phyloP scores from a whole-genome alignment of 2,113 vertebrate species.

The Rostratula benghalensis region DNA sequence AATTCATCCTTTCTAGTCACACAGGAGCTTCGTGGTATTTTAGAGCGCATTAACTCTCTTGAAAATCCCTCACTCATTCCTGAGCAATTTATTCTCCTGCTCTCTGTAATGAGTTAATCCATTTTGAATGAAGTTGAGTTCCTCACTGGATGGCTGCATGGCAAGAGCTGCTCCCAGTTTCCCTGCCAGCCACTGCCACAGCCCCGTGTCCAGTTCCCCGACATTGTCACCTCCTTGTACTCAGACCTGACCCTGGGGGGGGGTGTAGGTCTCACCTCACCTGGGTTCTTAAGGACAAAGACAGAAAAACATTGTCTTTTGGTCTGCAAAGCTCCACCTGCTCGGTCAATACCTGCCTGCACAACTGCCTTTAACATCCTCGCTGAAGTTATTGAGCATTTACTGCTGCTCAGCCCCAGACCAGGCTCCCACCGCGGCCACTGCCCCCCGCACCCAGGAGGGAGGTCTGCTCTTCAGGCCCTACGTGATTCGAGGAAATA shows the following conservation, averaged over 20 bases:
- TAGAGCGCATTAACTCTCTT: neutral
- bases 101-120: constrained; percentile 16
- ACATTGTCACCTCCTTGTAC: accelerated
- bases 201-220: neutral
- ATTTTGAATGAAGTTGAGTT: neutral
- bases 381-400: neutral
- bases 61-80: neutral
- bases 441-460: neutral
- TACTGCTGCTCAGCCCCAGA: neutral
- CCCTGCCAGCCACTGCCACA: neutral
- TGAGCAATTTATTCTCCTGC: neutral
- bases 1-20: neutral
- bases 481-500: neutral
- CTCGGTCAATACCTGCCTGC: neutral
- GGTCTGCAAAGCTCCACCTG: neutral
- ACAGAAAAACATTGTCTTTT: neutral
- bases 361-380: neutral
- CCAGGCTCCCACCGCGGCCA: neutral
- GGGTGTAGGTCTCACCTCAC: neutral
- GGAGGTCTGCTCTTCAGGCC: neutral
- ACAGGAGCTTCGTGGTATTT: neutral
- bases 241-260: neutral
- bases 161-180: neutral
- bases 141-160: neutral
- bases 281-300: neutral